These are phyloP conservation scores for Eulithis testata DNA, from an alignment of 2,888 invertebrate genomes.

Conservation along the genomic window DNA sequence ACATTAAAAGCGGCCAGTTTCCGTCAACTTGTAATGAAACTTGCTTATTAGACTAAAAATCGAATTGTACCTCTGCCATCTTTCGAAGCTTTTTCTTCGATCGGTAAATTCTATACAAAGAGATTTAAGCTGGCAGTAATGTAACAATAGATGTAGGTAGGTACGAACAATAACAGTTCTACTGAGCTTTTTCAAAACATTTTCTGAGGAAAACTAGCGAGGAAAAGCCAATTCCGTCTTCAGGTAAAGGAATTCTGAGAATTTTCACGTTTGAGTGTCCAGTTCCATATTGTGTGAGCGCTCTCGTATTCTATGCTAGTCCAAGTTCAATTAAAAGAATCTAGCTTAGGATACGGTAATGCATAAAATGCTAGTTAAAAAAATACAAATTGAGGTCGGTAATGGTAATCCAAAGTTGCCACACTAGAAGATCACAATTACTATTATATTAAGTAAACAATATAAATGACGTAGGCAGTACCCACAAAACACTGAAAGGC, in stretches of 20 bases:
- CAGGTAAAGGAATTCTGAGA: neutral
- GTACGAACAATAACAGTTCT: conserved; percentile 43
- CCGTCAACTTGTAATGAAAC: conserved; percentile 58
- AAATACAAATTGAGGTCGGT: conserved; percentile 2
- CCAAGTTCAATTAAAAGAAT: neutral
- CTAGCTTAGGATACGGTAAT: neutral
- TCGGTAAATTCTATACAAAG: conserved; percentile 55
- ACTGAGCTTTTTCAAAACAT: conserved; percentile 44
- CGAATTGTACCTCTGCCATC: conserved; percentile 55
- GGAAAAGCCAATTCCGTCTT: neutral
- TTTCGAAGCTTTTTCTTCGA: conserved; percentile 66
- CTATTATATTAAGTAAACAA: too few relatives aligned
- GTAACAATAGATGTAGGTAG: conserved; percentile 49
- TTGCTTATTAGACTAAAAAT: conserved; percentile 42
- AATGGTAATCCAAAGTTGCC: too few relatives aligned
- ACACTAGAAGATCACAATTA: too few relatives aligned
- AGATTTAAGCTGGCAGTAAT: conserved; percentile 54
- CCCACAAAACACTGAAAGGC: too few relatives aligned
- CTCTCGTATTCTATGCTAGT: neutral
- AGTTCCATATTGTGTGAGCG: neutral
- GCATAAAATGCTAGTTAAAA: too few relatives aligned
- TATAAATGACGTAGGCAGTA: too few relatives aligned
- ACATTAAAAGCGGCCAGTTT: conserved; percentile 66
- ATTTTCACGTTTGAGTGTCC: neutral
- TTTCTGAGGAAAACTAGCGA: conserved; percentile 31